Percentiles rank a stretch among this genome's conserved stretches.
phyloP scores from a whole-genome alignment of 2,113 vertebrate genomes.

The Campylorhamphus procurvoides region DNA sequence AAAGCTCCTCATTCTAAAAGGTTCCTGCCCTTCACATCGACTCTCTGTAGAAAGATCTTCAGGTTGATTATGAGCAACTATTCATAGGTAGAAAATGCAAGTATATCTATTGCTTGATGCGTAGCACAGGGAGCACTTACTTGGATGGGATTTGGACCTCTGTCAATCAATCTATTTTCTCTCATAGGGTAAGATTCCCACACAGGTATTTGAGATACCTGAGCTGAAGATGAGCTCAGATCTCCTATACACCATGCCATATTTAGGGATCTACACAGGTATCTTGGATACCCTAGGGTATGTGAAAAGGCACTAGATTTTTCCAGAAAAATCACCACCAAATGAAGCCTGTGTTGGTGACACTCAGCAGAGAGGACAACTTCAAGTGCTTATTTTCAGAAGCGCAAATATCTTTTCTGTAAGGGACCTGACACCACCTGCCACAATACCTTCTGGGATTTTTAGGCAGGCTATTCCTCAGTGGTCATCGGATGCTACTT shows the following conservation, averaged over 20 bases:
- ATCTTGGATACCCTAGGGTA: neutral
- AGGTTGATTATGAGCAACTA: neutral
- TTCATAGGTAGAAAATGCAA: neutral
- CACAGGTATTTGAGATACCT: neutral
- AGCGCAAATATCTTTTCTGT: neutral
- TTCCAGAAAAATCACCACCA: neutral
- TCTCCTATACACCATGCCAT: neutral
- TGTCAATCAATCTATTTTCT: neutral
- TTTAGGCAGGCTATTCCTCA: neutral
- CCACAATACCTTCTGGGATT: neutral
- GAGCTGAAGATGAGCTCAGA: neutral
- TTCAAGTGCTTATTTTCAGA: neutral
- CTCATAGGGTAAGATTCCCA: neutral
- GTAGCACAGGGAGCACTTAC: neutral
- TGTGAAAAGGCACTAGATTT: neutral
- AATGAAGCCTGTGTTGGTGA: neutral
- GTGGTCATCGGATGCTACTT: neutral
- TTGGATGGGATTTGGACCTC: neutral
- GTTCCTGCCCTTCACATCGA: neutral
- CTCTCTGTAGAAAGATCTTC: neutral
- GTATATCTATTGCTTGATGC: neutral
- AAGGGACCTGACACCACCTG: neutral
- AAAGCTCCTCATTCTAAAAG: neutral
- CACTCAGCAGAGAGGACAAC: neutral
- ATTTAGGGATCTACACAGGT: neutral